Conservation (phyloP, 1,140 invertebrate species). For the Notospermus geniculatus region DNA sequence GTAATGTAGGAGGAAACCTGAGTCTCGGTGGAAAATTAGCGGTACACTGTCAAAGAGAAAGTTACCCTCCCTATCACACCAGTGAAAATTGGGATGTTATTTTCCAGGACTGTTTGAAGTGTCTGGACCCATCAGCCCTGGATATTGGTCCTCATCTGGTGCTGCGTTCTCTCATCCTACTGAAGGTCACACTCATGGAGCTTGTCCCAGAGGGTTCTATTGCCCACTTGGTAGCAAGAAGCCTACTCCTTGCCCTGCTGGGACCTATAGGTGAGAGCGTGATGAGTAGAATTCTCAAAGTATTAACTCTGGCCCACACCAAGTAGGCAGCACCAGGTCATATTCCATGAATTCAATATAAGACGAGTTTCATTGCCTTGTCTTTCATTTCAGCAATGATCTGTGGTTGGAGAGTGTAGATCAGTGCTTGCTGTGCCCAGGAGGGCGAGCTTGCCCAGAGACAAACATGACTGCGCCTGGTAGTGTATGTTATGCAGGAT, state of each 20-base stretch:
- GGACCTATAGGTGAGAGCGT: conserved; percentile 43
- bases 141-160: conserved; percentile 33
- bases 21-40: too few species aligned
- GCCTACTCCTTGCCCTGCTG: conserved; percentile 40
- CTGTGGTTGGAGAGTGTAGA: conserved; percentile 7
- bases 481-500: conserved; percentile 38
- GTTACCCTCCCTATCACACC: too few species aligned
- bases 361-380: too few species aligned
- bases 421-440: conserved; percentile 14
- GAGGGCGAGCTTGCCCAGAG: conserved; percentile 39
- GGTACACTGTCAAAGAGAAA: too few species aligned
- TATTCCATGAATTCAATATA: too few species aligned
- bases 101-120: conserved; percentile 37
- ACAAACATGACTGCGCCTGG: conserved; percentile 41
- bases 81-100: too few species aligned
- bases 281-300: neutral
- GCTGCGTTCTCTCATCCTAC: conserved; percentile 29
- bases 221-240: conserved; percentile 33
- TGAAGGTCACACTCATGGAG: conserved; percentile 27
- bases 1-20: too few species aligned
- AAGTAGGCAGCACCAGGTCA: too few species aligned
- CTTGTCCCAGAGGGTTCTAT: conserved; percentile 44
- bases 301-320: too few species aligned
- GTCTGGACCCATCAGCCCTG: conserved; percentile 38
- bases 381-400: conserved; percentile 12